Evolutionary conservation across 2,797 vertebrate species (phyloP), one percentile per base, ranked within the genome.

Genomic region (Momotus momota): DNA sequence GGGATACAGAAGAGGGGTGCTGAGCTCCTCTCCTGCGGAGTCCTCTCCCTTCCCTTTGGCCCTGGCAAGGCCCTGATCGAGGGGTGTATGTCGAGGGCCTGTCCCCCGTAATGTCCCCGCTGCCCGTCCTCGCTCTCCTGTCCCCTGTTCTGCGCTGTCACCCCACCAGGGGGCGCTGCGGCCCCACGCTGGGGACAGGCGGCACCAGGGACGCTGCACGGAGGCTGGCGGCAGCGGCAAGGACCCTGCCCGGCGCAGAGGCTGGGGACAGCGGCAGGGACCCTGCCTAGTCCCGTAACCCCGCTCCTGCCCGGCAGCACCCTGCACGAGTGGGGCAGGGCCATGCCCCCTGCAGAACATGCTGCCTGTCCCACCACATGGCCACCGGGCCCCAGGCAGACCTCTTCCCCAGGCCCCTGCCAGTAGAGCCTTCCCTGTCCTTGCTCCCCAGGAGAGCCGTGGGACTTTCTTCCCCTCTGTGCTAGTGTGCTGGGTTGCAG

Each of bases 351-450:
- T 2, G 66, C 60, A 41, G 67, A 55, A 62, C n/a, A 8, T 1
- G 0, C 54, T 10, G 27, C 48, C 12, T 31, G 14, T 27, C 52
- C 61, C 31, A 2, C 0, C 1, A 61, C 33, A 6, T 0, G 6
- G 86, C 54, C n/a, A 2, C 64, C 3, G 18, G 4, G 20, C 57
- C 25, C 35, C 0, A 1, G 41, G 43, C 41, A 57, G 19, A n/a
- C 66, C 60, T 20, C 25, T 61, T 40, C 35, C 22, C 12, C 3
- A 8, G 0, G 6, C 14, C 46, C 15, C 26, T 58, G 35, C 12
- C 17, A 7, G 38, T 5, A 14, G 10, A 18, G 43, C 7, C 17
- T 62, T 52, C 60, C 67, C 27, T 2, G 5, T 33, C 16, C 54
- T 18, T 2, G 0, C 33, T 49, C 41, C 43, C 17, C 14, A 3